Percentiles rank a stretch among this genome's conserved stretches.
Evolutionary conservation across 2,797 vertebrate genomes (phyloP).

Genomic region (Microhierax caerulescens): DNA sequence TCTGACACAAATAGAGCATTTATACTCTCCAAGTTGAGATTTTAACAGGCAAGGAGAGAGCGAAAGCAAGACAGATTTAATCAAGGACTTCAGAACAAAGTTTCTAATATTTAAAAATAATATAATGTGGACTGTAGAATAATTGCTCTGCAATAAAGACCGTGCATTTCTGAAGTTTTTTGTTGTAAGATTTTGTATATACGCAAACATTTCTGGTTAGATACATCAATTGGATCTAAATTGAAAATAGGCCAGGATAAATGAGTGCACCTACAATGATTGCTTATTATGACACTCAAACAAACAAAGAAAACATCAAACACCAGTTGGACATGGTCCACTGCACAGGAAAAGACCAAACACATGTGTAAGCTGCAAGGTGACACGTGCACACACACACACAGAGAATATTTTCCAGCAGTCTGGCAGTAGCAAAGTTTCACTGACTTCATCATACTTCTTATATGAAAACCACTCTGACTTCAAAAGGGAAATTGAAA

Average conservation of each 20-base stretch:
- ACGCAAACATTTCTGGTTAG: neutral
- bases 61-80: neutral
- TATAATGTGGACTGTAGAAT: neutral
- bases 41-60: neutral
- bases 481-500: neutral
- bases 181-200: neutral
- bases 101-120: neutral
- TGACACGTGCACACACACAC: neutral
- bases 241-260: neutral
- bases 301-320: neutral
- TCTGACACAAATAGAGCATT: slow-evolving; percentile 64
- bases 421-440: neutral
- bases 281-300: neutral
- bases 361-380: neutral
- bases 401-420: neutral
- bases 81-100: neutral
- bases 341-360: neutral
- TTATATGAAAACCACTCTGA: neutral
- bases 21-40: neutral
- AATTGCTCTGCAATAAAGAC: neutral
- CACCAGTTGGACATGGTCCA: neutral
- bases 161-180: neutral
- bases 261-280: neutral
- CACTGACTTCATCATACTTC: neutral
- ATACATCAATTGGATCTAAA: neutral